Conservation (phyloP, 2,888 invertebrate species). For the Leptodirus hochenwartii region DNA sequence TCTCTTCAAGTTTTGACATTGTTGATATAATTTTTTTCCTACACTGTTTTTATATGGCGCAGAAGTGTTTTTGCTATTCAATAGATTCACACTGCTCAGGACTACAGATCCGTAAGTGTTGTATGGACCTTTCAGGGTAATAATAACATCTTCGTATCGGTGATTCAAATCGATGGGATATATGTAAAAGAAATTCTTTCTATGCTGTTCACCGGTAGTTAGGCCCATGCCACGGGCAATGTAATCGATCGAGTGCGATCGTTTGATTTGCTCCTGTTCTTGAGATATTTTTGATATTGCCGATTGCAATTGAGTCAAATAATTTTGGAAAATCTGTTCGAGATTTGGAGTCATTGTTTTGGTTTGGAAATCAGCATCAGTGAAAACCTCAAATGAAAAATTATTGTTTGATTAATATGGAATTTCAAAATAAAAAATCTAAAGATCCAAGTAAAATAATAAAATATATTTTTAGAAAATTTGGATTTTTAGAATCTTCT, state of each 20-base stretch:
- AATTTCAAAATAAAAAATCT: too few relatives aligned
- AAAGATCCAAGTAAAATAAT: too few relatives aligned
- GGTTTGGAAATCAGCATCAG: constrained; percentile 33
- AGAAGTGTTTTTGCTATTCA: neutral
- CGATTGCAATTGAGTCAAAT: constrained; percentile 30
- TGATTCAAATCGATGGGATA: constrained; percentile 23
- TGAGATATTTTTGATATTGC: constrained; percentile 17
- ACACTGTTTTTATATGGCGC: neutral
- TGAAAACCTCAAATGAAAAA: constrained; percentile 33
- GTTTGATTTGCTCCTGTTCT: constrained; percentile 11
- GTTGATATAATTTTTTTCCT: neutral
- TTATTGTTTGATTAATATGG: too few relatives aligned
- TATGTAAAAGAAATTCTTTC: constrained; percentile 37
- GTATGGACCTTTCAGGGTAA: constrained; percentile 23
- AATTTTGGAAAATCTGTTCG: constrained; percentile 36
- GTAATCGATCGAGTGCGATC: constrained; percentile 30
- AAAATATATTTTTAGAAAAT: too few relatives aligned
- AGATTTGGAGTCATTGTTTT: constrained; percentile 31
- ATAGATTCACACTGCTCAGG: constrained; percentile 4
- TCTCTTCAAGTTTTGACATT: constrained; percentile 6
- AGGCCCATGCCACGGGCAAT: constrained; percentile 42
- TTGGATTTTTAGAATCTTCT: too few relatives aligned
- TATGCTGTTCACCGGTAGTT: constrained; percentile 35
- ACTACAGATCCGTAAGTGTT: constrained; percentile 16
- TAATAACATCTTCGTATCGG: constrained; percentile 15